phyloP scores from a whole-genome alignment of 2,113 vertebrate genomes.

The Pipa parva region DNA sequence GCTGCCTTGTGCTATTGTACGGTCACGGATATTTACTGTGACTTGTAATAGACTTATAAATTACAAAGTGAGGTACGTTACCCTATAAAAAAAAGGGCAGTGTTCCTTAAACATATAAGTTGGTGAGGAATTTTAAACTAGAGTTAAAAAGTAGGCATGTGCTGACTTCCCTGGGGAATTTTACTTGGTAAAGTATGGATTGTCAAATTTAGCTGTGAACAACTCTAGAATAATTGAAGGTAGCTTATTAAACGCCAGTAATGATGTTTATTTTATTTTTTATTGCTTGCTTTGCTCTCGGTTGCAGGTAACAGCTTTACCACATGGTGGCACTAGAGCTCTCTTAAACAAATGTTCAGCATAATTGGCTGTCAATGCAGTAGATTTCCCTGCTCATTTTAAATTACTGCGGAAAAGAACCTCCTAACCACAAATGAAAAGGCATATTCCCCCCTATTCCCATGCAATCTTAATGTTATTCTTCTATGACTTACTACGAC shows the following conservation, averaged over 20 bases:
- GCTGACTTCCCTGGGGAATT: background rate
- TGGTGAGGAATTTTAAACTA: too few relatives aligned
- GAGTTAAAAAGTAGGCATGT: conserved; percentile 15
- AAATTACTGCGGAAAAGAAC: conserved; percentile 59
- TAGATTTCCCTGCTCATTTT: conserved; percentile 45
- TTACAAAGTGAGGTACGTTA: too few relatives aligned
- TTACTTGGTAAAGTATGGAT: too few relatives aligned
- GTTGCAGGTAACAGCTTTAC: background rate
- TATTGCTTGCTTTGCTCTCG: background rate
- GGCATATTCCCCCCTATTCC: conserved; percentile 51
- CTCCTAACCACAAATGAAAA: conserved; percentile 42
- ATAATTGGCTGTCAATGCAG: conserved; percentile 55
- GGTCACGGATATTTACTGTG: too few relatives aligned
- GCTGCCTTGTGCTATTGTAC: too few relatives aligned
- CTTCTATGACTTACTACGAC: conserved; percentile 38
- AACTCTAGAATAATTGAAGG: too few relatives aligned
- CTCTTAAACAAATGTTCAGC: conserved; percentile 40
- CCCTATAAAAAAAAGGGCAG: too few relatives aligned
- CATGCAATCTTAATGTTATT: conserved; percentile 36
- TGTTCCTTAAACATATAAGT: too few relatives aligned
- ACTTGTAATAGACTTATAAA: too few relatives aligned
- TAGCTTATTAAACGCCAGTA: too few relatives aligned
- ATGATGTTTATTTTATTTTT: too few relatives aligned
- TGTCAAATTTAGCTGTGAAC: too few relatives aligned
- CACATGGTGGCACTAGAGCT: conserved; percentile 64